phyloP scores from a whole-genome alignment of 1,140 invertebrate genomes.

The Mamestra configurata region DNA sequence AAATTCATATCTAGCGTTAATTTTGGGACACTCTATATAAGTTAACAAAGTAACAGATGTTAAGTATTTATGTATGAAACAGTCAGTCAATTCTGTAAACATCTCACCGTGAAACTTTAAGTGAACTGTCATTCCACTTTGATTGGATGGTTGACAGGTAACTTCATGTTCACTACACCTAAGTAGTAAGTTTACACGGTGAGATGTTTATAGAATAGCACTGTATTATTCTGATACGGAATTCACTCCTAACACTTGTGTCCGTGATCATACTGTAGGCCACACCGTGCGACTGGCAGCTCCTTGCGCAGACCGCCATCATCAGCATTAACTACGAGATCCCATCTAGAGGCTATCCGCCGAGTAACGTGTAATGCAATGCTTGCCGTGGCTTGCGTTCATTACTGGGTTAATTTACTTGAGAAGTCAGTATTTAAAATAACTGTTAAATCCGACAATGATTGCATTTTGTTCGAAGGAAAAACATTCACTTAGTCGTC shows the following conservation, averaged over 20 bases:
- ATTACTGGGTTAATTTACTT: neutral
- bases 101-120: too few relatives aligned
- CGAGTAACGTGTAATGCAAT: constrained; percentile 5
- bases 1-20: too few relatives aligned
- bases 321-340: constrained; percentile 34
- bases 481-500: neutral
- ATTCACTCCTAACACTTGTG: constrained; percentile 1
- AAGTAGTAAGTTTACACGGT: too few relatives aligned
- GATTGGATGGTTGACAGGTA: too few relatives aligned
- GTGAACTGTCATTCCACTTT: too few relatives aligned
- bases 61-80: too few relatives aligned
- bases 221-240: too few relatives aligned
- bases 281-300: constrained; percentile 14
- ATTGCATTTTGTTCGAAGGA: neutral
- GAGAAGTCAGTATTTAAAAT: neutral
- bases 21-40: too few relatives aligned
- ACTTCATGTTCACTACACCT: too few relatives aligned
- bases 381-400: constrained; percentile 1
- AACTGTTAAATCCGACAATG: neutral
- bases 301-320: constrained; percentile 31
- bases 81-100: too few relatives aligned
- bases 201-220: too few relatives aligned
- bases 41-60: too few relatives aligned
- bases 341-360: neutral
- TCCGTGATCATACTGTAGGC: neutral